Percentiles rank a stretch among this genome's conserved stretches.
phyloP scores from a whole-genome alignment of 2,888 invertebrate genomes.

The Monochamus alternatus region DNA sequence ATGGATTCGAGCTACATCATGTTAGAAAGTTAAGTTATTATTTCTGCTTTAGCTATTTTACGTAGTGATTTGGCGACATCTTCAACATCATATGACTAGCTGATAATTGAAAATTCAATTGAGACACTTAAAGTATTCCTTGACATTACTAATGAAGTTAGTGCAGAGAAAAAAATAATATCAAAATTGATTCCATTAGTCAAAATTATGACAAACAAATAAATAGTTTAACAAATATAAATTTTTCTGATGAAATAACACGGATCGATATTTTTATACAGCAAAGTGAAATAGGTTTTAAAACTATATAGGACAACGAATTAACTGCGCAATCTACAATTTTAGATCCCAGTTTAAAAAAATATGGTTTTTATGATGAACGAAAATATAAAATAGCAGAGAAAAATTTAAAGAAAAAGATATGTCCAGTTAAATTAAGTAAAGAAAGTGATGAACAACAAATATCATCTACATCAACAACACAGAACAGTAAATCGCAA shows the following conservation, averaged over 20 bases:
- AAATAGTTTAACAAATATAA: background rate
- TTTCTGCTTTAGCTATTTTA: slow-evolving; percentile 40
- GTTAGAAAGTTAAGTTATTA: slow-evolving; percentile 35
- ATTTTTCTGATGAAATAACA: background rate
- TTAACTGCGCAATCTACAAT: slow-evolving; percentile 31
- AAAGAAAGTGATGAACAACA: background rate
- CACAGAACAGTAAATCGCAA: background rate
- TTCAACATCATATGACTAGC: slow-evolving; percentile 22
- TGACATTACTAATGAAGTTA: slow-evolving; percentile 38
- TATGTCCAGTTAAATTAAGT: slow-evolving; percentile 13
- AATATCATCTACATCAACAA: background rate
- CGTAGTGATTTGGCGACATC: slow-evolving; percentile 24
- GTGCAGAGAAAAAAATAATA: slow-evolving; percentile 38
- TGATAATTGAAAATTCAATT: background rate
- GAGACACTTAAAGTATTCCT: slow-evolving; percentile 24
- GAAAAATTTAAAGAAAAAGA: slow-evolving; percentile 10
- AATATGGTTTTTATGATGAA: slow-evolving; percentile 34
- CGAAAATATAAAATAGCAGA: slow-evolving; percentile 18
- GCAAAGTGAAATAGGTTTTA: slow-evolving; percentile 9
- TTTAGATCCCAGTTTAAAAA: slow-evolving; percentile 35
- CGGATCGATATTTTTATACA: slow-evolving; percentile 11
- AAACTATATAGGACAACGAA: slow-evolving; percentile 29
- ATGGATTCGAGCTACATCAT: slow-evolving; percentile 43
- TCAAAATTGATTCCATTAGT: slow-evolving; percentile 28
- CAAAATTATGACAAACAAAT: background rate